phyloP scores from a whole-genome alignment of 2,797 vertebrate genomes.

The Amblyopsis hoosieri region DNA sequence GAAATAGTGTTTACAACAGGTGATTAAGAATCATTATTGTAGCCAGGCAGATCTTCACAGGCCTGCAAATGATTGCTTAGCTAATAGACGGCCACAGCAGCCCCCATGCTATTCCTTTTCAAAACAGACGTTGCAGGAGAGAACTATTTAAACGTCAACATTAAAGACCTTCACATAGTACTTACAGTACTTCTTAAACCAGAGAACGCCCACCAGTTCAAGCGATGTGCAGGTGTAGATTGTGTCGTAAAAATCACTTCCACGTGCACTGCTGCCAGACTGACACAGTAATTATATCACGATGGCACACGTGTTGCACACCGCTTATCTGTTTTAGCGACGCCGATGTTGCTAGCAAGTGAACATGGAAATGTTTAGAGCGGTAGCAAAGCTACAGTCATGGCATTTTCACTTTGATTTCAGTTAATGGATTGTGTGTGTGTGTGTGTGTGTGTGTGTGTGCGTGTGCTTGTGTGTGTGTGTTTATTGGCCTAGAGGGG shows the following conservation, averaged over 20 bases:
- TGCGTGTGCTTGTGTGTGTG: too few species aligned
- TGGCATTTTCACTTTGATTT: too few species aligned
- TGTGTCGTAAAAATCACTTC: constrained; percentile 40
- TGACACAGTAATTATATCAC: not conserved
- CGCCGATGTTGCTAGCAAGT: too few species aligned
- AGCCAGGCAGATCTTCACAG: constrained; percentile 40
- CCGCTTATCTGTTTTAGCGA: too few species aligned
- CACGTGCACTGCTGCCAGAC: constrained; percentile 45
- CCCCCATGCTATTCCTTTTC: constrained; percentile 27
- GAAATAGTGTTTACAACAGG: constrained; percentile 49
- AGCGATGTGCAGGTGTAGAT: constrained; percentile 63
- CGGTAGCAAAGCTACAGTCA: too few species aligned
- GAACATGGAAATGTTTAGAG: too few species aligned
- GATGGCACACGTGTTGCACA: not conserved
- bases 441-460: too few species aligned
- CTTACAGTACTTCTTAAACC: constrained; percentile 42
- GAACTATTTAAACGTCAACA: constrained; percentile 51
- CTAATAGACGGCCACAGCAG: constrained; percentile 44
- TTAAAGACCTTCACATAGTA: constrained; percentile 44
- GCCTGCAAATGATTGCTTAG: constrained; percentile 29
- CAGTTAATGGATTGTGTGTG: too few species aligned
- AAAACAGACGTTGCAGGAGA: constrained; percentile 45
- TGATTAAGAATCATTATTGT: constrained; percentile 41
- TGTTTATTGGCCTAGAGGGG: too few species aligned
- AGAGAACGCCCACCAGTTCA: constrained; percentile 45